A percentile compares a stretch with the other conserved stretches of the same genome.
Evolutionary conservation across 1,140 invertebrate genomes (phyloP).

Genomic region (Diorhabda elongata): DNA sequence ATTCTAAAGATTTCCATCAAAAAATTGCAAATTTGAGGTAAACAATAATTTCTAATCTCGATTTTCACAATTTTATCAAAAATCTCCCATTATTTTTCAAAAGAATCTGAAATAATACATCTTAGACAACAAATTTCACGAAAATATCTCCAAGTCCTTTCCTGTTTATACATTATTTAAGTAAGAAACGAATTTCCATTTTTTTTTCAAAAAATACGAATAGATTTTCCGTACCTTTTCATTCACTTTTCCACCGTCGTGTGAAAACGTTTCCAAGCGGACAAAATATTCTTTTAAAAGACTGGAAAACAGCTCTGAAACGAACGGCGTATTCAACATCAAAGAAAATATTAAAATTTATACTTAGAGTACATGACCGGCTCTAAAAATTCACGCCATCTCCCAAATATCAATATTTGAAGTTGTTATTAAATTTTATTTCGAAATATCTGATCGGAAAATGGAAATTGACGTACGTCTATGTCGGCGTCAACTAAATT

Average conservation of each 20-base stretch:
- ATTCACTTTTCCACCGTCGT: not conserved
- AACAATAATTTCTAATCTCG: too few species aligned
- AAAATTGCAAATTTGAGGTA: too few species aligned
- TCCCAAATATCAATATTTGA: too few species aligned
- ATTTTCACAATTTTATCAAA: too few species aligned
- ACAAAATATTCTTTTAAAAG: not conserved
- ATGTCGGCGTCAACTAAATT: too few species aligned
- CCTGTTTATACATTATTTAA: not conserved
- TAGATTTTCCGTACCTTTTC: conserved; percentile 2
- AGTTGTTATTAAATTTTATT: too few species aligned
- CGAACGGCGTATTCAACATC: not conserved
- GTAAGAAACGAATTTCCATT: not conserved
- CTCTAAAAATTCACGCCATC: not conserved
- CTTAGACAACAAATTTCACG: too few species aligned
- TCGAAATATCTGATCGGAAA: too few species aligned
- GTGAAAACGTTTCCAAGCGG: conserved; percentile 1
- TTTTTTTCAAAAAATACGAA: not conserved
- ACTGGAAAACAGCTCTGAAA: not conserved
- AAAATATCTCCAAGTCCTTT: not conserved
- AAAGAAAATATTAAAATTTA: conserved; percentile 3
- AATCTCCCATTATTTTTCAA: too few species aligned
- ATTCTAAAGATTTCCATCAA: too few species aligned
- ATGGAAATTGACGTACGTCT: too few species aligned
- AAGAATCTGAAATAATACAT: too few species aligned
- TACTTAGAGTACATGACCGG: not conserved